Conservation (phyloP, 92 coral and sea anemone species). For the Pocillopora grandis region DNA sequence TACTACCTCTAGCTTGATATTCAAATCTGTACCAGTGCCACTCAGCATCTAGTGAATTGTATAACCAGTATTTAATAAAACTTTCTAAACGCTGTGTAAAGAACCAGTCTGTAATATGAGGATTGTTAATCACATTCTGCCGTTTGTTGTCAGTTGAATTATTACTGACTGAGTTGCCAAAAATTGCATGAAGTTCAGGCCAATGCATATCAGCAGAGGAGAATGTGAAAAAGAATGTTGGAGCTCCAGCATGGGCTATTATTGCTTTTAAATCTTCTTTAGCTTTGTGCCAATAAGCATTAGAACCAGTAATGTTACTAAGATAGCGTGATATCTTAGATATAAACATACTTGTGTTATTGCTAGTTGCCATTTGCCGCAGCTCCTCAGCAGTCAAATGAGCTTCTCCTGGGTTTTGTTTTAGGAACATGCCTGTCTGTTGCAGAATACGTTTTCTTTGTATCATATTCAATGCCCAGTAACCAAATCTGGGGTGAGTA, state of each 20-base stretch:
- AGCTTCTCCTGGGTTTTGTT: constrained; percentile 72
- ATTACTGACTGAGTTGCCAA: constrained; percentile 28
- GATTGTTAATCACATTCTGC: constrained; percentile 60
- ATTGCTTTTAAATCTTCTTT: constrained; percentile 54
- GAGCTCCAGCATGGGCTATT: constrained; percentile 49
- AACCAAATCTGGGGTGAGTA: constrained; percentile 74
- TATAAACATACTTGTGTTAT: constrained; percentile 43
- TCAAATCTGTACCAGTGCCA: constrained; percentile 64
- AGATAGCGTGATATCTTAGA: constrained; percentile 68
- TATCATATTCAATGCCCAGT: constrained; percentile 78
- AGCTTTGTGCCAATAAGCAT: constrained; percentile 76
- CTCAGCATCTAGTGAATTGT: constrained; percentile 45
- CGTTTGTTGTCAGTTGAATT: constrained; percentile 34
- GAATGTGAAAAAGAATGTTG: constrained; percentile 68
- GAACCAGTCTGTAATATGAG: constrained; percentile 56
- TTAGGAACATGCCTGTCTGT: constrained; percentile 68
- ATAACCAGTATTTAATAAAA: constrained; percentile 55
- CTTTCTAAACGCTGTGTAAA: constrained; percentile 58
- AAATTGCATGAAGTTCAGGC: constrained; percentile 72
- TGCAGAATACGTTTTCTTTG: constrained; percentile 64
- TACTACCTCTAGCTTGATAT: constrained; percentile 51
- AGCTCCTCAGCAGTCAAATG: constrained; percentile 62
- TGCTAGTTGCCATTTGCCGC: constrained; percentile 47
- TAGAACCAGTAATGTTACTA: constrained; percentile 63
- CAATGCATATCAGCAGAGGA: constrained; percentile 79